phyloP scores from a whole-genome alignment of 2,797 vertebrate genomes.

The Phoebastria nigripes region DNA sequence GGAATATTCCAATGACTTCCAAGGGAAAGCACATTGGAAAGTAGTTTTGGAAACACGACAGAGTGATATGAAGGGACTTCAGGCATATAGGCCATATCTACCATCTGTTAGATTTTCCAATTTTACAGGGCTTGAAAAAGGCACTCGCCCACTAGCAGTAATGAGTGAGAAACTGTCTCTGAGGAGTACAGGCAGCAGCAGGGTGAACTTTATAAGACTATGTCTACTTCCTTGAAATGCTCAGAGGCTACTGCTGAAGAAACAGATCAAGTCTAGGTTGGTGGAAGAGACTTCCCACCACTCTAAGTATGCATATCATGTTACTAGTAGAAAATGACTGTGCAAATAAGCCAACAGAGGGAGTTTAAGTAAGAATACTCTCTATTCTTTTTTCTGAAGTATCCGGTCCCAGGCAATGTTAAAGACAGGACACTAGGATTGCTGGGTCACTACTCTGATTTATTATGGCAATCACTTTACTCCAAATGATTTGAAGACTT shows the following conservation, averaged over 20 bases:
- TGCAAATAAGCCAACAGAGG: slow-evolving; percentile 16
- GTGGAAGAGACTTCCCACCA: slow-evolving; percentile 25
- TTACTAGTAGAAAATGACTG: slow-evolving; percentile 36
- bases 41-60: slow-evolving; percentile 5
- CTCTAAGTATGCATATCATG: not conserved
- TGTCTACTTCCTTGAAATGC: slow-evolving; percentile 38
- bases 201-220: slow-evolving; percentile 36
- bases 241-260: slow-evolving; percentile 35
- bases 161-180: slow-evolving; percentile 49
- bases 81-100: slow-evolving; percentile 49
- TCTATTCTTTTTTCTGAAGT: not conserved
- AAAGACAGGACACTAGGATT: not conserved
- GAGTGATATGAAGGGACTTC: slow-evolving; percentile 26
- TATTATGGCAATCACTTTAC: not conserved
- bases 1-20: slow-evolving; percentile 3
- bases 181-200: slow-evolving; percentile 14
- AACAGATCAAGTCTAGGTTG: slow-evolving; percentile 31
- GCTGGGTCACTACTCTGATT: not conserved
- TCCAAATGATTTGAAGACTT: not conserved
- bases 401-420: not conserved
- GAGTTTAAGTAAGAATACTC: not conserved
- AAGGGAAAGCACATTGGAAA: slow-evolving; percentile 14
- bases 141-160: slow-evolving; percentile 62
- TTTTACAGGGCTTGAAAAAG: slow-evolving; percentile 63
- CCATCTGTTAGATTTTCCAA: slow-evolving; percentile 55